phyloP scores from a whole-genome alignment of 2,888 invertebrate genomes.

The Hypercompe scribonia region DNA sequence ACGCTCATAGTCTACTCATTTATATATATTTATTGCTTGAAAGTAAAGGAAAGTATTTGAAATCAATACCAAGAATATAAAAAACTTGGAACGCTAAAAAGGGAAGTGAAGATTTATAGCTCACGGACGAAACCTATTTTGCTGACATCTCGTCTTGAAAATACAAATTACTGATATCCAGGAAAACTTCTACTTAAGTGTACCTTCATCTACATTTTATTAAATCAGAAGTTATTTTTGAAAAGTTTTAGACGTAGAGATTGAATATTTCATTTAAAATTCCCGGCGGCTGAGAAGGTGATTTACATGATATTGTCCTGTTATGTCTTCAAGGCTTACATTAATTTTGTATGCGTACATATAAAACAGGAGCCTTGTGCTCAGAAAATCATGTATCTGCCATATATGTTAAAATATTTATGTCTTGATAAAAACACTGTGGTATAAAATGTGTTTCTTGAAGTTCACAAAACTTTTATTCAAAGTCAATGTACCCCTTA shows the following conservation, averaged over 20 bases:
- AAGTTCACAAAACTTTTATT: not conserved
- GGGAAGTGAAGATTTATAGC: not conserved
- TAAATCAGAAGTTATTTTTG: constrained; percentile 63
- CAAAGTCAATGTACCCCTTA: no score
- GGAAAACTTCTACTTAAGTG: constrained; percentile 44
- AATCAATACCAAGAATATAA: not conserved
- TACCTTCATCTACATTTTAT: constrained; percentile 77
- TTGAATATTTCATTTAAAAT: constrained; percentile 68
- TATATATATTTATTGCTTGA: not conserved
- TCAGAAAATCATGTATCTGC: not conserved
- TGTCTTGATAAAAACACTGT: not conserved
- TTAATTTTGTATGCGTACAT: constrained; percentile 8
- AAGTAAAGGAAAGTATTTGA: not conserved
- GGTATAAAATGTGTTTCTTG: not conserved
- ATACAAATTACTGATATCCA: constrained; percentile 28
- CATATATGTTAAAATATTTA: not conserved
- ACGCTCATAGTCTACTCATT: no score
- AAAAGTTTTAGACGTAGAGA: constrained; percentile 55
- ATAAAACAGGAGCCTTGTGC: not conserved
- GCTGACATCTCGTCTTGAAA: not conserved
- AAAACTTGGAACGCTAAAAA: not conserved
- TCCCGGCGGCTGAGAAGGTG: constrained; percentile 31
- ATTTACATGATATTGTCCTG: constrained; percentile 27
- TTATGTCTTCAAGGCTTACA: constrained; percentile 9
- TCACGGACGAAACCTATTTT: not conserved